Percentiles rank a stretch among this genome's conserved stretches.
phyloP scores from a whole-genome alignment of 1,140 invertebrate species.

The Portunus trituberculatus region DNA sequence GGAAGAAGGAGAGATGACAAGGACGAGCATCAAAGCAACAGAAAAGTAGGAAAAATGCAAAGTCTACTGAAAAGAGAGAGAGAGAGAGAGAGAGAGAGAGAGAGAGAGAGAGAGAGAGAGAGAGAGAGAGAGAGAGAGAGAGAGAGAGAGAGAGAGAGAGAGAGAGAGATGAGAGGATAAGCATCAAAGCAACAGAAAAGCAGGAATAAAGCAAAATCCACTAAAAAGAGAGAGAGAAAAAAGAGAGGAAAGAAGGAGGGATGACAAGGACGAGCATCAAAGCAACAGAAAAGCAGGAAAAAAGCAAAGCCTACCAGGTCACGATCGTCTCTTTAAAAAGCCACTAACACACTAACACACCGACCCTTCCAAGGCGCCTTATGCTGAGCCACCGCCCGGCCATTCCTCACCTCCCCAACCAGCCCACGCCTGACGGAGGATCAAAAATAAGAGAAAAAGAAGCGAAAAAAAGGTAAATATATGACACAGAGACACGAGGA shows the following conservation, averaged over 20 bases:
- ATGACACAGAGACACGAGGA: not conserved
- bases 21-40: not conserved
- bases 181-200: not conserved
- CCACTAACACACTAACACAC: too few relatives aligned
- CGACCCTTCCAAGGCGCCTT: too few relatives aligned
- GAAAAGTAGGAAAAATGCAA: not conserved
- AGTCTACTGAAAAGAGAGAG: too few relatives aligned
- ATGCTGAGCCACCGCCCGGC: too few relatives aligned
- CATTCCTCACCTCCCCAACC: too few relatives aligned
- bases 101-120: too few relatives aligned
- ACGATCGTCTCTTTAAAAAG: too few relatives aligned
- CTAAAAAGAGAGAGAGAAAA: too few relatives aligned
- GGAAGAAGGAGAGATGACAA: not conserved
- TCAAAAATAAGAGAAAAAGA: not conserved
- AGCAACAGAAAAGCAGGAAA: not conserved
- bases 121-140: too few relatives aligned
- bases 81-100: not conserved
- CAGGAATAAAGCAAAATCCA: not conserved
- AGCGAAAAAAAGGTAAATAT: not conserved
- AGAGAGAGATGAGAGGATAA: not conserved
- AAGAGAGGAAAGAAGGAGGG: not conserved
- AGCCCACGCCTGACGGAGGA: too few relatives aligned
- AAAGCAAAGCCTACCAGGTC: not conserved
- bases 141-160: not conserved
- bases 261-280: not conserved